A percentile compares a stretch with the other conserved stretches of the same genome.
Conservation (phyloP, 2,797 vertebrate genomes). For the Sebastes paucispinis region DNA sequence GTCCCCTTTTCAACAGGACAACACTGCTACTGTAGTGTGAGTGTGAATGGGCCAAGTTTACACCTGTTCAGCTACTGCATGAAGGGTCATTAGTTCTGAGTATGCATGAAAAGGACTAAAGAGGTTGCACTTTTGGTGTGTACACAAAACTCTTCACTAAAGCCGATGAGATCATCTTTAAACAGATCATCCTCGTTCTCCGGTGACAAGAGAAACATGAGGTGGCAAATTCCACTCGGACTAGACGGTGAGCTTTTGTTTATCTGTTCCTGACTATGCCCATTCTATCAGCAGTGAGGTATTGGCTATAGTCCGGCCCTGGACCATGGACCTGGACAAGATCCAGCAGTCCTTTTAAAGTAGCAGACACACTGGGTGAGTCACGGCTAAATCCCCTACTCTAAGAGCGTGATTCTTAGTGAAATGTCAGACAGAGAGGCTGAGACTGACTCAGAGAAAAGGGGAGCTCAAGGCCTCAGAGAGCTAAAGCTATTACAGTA, state of each 20-base stretch:
- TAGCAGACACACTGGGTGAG: conserved; percentile 24
- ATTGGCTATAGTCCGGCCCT: not conserved
- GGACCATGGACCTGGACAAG: conserved; percentile 29
- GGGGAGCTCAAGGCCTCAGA: conserved; percentile 1
- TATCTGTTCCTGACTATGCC: conserved; percentile 31
- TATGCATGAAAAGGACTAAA: not conserved
- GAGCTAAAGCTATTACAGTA: not conserved
- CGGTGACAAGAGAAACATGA: conserved; percentile 11
- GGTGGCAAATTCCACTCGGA: conserved; percentile 32
- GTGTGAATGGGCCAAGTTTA: not conserved
- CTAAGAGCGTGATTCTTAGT: conserved; percentile 8
- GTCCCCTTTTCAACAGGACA: conserved; percentile 27
- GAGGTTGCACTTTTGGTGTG: not conserved
- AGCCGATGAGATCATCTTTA: not conserved
- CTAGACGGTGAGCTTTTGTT: conserved; percentile 48
- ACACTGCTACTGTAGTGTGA: not conserved
- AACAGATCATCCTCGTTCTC: not conserved
- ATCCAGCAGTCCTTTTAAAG: conserved; percentile 71
- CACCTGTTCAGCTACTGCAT: not conserved
- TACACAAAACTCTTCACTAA: not conserved
- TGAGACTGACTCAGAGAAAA: not conserved
- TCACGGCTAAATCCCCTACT: conserved; percentile 21
- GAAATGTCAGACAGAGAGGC: conserved; percentile 3
- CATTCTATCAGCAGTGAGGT: conserved; percentile 14
- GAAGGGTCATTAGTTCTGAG: conserved; percentile 1